Conservation (phyloP, 2,797 vertebrate genomes). For the Myotis myotis region DNA sequence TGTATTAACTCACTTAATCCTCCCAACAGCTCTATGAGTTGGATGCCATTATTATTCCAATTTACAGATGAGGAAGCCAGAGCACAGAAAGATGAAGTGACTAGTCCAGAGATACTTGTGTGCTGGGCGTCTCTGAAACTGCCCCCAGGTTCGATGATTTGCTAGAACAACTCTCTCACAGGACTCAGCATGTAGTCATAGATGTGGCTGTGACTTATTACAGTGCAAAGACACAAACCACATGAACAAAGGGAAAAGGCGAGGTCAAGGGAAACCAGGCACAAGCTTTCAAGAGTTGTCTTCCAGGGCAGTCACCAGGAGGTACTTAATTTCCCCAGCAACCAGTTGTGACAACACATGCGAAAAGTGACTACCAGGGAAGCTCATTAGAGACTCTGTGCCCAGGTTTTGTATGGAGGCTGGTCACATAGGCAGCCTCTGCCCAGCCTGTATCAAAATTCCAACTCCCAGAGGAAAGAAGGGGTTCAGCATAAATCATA, state of each 20-base stretch:
- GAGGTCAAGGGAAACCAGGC: not conserved
- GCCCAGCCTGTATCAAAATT: not conserved
- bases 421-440: not conserved
- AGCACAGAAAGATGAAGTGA: not conserved
- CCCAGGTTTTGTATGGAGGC: not conserved
- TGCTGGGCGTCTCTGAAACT: not conserved
- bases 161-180: not conserved
- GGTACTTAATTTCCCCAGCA: not conserved
- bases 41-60: not conserved
- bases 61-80: not conserved
- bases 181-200: not conserved
- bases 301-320: not conserved
- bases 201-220: not conserved
- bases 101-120: not conserved
- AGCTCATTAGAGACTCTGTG: not conserved
- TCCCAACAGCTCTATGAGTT: not conserved
- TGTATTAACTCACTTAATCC: not conserved
- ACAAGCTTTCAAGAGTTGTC: not conserved
- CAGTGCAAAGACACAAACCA: not conserved
- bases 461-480: not conserved
- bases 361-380: not conserved
- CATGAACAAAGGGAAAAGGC: not conserved
- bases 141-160: not conserved
- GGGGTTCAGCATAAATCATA: too few species aligned
- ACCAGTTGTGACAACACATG: not conserved